Base-by-base conservation (phyloP, 2,113 vertebrate species). In the Notothenia coriiceps region DNA sequence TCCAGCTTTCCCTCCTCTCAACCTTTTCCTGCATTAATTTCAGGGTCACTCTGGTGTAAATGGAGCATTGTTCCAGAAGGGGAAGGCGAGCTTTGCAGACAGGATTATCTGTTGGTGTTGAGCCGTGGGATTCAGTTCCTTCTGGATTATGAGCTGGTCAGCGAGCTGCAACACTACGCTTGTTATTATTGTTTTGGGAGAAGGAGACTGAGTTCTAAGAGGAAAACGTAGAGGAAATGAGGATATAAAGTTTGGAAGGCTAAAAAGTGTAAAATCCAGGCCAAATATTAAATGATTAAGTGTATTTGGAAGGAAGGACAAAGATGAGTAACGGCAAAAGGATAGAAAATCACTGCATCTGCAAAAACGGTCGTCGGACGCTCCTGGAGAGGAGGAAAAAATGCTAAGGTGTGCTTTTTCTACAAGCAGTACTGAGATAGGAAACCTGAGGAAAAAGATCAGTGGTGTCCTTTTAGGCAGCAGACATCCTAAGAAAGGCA, bases 91-190 rank as follows among this genome's bases (percentile, higher is more conserved):
- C 87, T 91, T 86, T 88, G 90, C 85, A 56, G 71, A 83, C 86
- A 89, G 91, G 91, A 94, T 94, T 94, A 94, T 90, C 82, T 91
- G 79, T 86, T 79, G 80, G 81, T 86, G 87, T 85, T 90, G 91
- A 91, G 91, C 93, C 86, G 87, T 86, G 82, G 89, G 86, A 89
- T 90, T 92, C 86, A 68, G 79, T 82, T 92, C 84, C 84, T 90
- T 92, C 83, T 93, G 88, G 70, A 75, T 81, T 82, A 83, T 86
- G 90, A 93, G 91, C 82, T 46, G 91, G 93, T 91, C 91, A 92
- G 90, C 82, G 88, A 90, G 90, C 81, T 88, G 92, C 88, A 91
- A 85, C 91, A 59, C 92, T 91, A 91, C 92, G 91, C 92, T 90
- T 88, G 87, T 91, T 92, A 80, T 92, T 90, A 92, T 92, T 93